Evolutionary conservation across 2,113 vertebrate species (phyloP).

Genomic region (Elephas maximus): DNA sequence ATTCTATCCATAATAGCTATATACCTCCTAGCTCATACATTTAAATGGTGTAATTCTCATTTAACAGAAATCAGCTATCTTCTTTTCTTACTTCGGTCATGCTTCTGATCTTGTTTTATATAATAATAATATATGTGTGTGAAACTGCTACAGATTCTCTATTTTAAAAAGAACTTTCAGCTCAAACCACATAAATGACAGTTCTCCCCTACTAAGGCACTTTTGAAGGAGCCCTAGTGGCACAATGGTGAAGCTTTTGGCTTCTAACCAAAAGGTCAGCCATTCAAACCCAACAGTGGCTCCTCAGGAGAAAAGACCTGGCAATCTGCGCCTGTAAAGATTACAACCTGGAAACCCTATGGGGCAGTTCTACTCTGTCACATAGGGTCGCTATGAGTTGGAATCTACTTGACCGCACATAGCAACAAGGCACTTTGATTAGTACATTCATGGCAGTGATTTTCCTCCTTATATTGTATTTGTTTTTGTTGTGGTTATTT

Average conservation of each 20-base stretch:
- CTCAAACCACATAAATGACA: not conserved
- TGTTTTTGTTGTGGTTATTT: not conserved
- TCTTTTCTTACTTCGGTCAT: not conserved
- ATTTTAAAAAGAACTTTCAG: not conserved
- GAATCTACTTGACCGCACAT: not conserved
- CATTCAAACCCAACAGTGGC: not conserved
- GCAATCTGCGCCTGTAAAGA: not conserved
- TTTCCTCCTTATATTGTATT: not conserved
- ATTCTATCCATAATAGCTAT: not conserved
- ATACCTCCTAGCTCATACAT: not conserved
- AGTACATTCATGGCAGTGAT: not conserved
- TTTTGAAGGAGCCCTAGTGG: no score
- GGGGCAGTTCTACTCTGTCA: not conserved
- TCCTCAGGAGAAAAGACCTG: not conserved
- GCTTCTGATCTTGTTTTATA: not conserved
- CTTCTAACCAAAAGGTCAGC: not conserved
- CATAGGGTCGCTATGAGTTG: not conserved
- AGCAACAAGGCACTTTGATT: not conserved
- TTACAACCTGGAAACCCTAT: not conserved
- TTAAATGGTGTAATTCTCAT: not conserved
- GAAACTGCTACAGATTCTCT: not conserved
- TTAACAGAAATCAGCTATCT: not conserved
- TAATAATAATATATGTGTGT: not conserved
- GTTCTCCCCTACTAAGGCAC: not conserved
- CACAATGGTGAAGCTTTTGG: no score